These are phyloP conservation scores for Cephus runcator DNA, from an alignment of 2,888 invertebrate genomes.

Conservation along the genomic window DNA sequence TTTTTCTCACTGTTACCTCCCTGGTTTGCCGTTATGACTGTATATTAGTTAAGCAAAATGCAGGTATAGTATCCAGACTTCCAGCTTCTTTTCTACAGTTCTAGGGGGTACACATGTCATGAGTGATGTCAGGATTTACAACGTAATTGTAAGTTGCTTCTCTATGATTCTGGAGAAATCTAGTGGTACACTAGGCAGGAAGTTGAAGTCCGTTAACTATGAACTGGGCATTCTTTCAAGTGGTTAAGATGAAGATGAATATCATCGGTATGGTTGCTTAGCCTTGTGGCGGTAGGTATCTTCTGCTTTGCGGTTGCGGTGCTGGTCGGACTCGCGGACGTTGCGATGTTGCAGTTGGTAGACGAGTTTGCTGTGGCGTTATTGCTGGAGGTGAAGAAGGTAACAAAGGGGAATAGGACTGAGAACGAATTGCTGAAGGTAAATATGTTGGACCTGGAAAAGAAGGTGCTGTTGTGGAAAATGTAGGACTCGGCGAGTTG, in stretches of 20 bases:
- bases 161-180: background rate
- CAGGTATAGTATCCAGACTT: background rate
- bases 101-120: background rate
- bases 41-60: background rate
- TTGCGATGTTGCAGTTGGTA: background rate
- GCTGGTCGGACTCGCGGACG: background rate
- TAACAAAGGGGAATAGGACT: constrained; percentile 18
- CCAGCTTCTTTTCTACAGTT: background rate
- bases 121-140: background rate
- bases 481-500: constrained; percentile 8
- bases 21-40: constrained; percentile 13
- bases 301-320: constrained; percentile 19
- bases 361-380: constrained; percentile 13
- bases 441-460: constrained; percentile 16
- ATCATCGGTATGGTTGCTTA: background rate
- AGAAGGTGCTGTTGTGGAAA: constrained; percentile 5
- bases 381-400: constrained; percentile 17
- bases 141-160: background rate
- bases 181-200: background rate
- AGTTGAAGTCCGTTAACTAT: background rate
- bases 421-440: constrained; percentile 3
- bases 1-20: constrained; percentile 4
- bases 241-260: background rate
- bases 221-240: background rate
- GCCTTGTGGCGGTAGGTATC: constrained; percentile 23